Percentiles rank a stretch among this genome's conserved stretches.
Conservation (phyloP, 1,140 invertebrate species). For the Lepidurus couesii region DNA sequence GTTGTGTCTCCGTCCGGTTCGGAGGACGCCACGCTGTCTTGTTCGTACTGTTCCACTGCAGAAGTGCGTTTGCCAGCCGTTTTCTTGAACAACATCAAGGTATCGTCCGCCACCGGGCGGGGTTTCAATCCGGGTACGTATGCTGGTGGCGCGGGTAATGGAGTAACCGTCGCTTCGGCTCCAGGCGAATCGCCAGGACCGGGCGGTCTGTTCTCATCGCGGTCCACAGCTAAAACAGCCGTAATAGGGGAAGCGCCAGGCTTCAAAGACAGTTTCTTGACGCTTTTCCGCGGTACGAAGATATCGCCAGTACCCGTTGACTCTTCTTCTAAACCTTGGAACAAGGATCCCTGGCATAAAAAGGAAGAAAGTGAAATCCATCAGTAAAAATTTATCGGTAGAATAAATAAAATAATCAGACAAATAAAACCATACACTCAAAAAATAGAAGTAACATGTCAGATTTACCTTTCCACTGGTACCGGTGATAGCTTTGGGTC, state of each 20-base stretch:
- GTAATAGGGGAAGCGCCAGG: conserved; percentile 38
- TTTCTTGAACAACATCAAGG: conserved; percentile 1
- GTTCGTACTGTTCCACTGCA: not conserved
- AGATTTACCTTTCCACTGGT: conserved; percentile 51
- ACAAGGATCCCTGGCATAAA: conserved; percentile 34
- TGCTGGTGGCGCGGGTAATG: not conserved
- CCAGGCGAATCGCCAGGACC: not conserved
- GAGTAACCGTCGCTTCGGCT: not conserved
- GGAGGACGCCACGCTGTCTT: conserved; percentile 24
- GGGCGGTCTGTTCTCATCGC: not conserved
- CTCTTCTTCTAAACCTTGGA: conserved; percentile 44
- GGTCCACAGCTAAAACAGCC: conserved; percentile 5
- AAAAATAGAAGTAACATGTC: conserved; percentile 29
- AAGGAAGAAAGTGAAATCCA: not conserved
- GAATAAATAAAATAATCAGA: not conserved
- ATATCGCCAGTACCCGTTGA: conserved; percentile 41
- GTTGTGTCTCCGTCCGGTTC: conserved; percentile 32
- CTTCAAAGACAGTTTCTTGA: conserved; percentile 51
- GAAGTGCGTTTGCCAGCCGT: conserved; percentile 21
- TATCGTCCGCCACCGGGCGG: not conserved
- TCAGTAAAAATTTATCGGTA: conserved; percentile 51
- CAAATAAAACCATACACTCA: not conserved
- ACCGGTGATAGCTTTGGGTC: conserved; percentile 51
- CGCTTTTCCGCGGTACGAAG: conserved; percentile 50
- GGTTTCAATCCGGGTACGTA: not conserved